Evolutionary conservation across 2,888 invertebrate genomes (phyloP), one percentile per base, ranked within the genome.

Genomic region (Nematopogon swammerdamellus): DNA sequence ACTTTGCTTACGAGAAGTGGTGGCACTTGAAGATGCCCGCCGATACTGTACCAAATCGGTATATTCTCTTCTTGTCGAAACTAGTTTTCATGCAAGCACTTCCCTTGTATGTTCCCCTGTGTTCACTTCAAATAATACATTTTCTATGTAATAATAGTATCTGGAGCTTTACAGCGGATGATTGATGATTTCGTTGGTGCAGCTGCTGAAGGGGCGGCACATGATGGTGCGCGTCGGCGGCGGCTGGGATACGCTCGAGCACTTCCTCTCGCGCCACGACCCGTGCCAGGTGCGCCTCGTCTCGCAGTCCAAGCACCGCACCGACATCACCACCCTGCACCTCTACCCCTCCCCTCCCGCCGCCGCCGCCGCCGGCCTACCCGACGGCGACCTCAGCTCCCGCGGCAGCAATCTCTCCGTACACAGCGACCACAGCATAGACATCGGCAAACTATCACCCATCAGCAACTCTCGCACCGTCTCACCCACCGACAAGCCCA

Each of bases 211-310:
- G 70, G 93, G 91, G 48, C 86, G 89, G n/a, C 95, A 95, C 82
- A 94, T 94, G 85, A 95, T 95, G 95, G 95, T 95, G 51, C 85
- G 95, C 60, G 94, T 95, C 48, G 95, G 95, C 52, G 95, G 95
- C 56, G 94, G 94, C 55, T 95, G 95, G 95, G 93, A 93, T 79
- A 94, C 95, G 17, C 77, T 95, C 67, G 94, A 95, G 70, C 92
- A 95, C 80, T 95, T 94, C 81, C 83, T 95, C 65, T 85, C 88
- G 59, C 87, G 92, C 54, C 92, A 93, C 76, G 91, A 92, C 70
- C 92, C 93, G 44, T 90, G 91, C 72, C 89, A 91, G 85, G 88
- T 87, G 74, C 80, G 80, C 61, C 75, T 80, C 57, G 80, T 80
- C 44, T 72, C 81, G 58, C 80, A 68, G 62, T 72, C 64, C 68